These are phyloP conservation scores for Tenthredo amoena DNA, from an alignment of 2,888 invertebrate species.

Conservation along the genomic window DNA sequence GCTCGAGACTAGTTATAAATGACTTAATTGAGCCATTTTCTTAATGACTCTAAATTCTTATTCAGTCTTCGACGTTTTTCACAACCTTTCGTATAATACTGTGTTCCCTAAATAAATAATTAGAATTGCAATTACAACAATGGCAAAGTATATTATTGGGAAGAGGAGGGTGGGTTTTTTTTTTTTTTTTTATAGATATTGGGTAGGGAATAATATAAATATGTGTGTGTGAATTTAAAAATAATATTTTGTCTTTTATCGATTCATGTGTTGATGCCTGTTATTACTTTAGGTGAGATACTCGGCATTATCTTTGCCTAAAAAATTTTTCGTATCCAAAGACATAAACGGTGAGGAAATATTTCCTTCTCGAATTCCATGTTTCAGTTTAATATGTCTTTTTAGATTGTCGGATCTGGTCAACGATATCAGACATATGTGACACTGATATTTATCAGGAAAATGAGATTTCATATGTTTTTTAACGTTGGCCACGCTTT, in stretches of 20 bases:
- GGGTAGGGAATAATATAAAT: constrained; percentile 22
- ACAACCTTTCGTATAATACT: constrained; percentile 67
- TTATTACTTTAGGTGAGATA: constrained; percentile 66
- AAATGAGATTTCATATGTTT: constrained; percentile 78
- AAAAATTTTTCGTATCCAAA: constrained; percentile 71
- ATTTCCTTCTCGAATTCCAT: constrained; percentile 74
- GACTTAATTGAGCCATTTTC: constrained; percentile 73
- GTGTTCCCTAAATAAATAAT: constrained; percentile 51
- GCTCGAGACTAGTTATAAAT: constrained; percentile 75
- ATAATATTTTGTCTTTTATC: constrained; percentile 15
- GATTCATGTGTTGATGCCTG: constrained; percentile 40
- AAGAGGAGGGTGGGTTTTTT: not conserved
- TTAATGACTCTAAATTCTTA: constrained; percentile 64
- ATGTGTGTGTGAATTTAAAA: constrained; percentile 39
- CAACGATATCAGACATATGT: constrained; percentile 78
- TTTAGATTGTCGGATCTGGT: constrained; percentile 80
- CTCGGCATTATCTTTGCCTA: constrained; percentile 73
- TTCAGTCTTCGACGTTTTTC: constrained; percentile 75
- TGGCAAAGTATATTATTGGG: constrained; percentile 39
- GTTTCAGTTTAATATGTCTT: constrained; percentile 79
- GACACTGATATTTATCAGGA: constrained; percentile 78
- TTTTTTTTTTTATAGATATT: constrained; percentile 7
- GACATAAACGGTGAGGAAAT: constrained; percentile 72
- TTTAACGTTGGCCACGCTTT: constrained; percentile 77
- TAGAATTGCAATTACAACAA: constrained; percentile 42